These are phyloP conservation scores for Ivindomyrus marchei DNA, from an alignment of 2,113 vertebrate species.

Conservation along the genomic window DNA sequence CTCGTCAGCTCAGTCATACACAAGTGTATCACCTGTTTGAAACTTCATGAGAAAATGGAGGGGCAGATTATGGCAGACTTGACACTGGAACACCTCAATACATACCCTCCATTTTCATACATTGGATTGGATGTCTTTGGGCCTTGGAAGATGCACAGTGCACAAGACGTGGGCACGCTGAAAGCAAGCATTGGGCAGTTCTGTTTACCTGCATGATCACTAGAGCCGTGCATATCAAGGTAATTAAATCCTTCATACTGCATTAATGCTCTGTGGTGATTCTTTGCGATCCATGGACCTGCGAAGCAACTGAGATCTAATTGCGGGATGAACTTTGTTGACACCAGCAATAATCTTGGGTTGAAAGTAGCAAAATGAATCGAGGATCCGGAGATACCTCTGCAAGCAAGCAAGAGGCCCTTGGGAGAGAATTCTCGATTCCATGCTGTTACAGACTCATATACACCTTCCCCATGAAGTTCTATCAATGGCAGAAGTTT, in stretches of 20 bases:
- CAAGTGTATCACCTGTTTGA: not conserved
- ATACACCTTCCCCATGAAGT: not conserved
- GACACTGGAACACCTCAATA: not conserved
- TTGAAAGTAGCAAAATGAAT: not conserved
- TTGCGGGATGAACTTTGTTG: constrained; percentile 26
- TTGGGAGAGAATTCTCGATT: constrained; percentile 6
- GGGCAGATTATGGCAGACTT: constrained; percentile 11
- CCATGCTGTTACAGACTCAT: not conserved
- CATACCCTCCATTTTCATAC: not conserved
- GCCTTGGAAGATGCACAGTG: not conserved
- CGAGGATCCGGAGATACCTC: not conserved
- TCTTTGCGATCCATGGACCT: constrained; percentile 19
- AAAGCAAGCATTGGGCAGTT: not conserved
- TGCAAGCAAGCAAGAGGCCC: constrained; percentile 12
- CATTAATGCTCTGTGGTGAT: constrained; percentile 16
- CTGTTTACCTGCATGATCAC: not conserved
- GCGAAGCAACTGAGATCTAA: constrained; percentile 23
- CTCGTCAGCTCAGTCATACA: not conserved
- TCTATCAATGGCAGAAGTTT: not conserved
- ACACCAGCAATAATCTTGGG: constrained; percentile 11
- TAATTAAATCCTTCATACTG: not conserved
- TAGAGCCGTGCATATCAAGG: not conserved
- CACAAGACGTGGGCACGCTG: not conserved
- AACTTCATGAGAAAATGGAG: not conserved
- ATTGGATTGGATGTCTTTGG: not conserved